Evolutionary conservation across 1,140 invertebrate species (phyloP), one percentile per base, ranked within the genome.

Genomic region (Orchesella cincta): DNA sequence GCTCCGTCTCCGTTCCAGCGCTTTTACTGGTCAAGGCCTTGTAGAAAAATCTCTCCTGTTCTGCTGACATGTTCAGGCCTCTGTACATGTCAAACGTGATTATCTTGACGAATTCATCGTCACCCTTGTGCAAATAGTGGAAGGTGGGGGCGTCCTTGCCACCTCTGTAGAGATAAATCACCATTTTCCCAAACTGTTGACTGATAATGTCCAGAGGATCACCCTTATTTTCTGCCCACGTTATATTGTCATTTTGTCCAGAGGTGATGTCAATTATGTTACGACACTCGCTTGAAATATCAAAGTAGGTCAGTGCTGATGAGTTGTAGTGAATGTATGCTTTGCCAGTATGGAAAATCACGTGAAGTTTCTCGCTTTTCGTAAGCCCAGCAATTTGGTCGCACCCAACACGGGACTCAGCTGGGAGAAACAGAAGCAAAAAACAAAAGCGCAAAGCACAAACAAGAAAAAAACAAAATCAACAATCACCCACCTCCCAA

Each of bases 11-110:
- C 2, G 18, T 36, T 36, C 23, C 28, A 2, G 71, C 14, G 39
- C 71, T 73, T 31, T 23, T 23, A 3, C 23, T 35, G 18, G 23
- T 46, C 35, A 73, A n/a, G 5, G 35, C 23, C 23, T 73, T 51
- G 14, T 28, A 2, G 23, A 5, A 73, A 26, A 51, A 73, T 73
- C 70, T 73, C 26, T 73, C 35, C 26, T 39, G 35, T 34, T 51
- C 23, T 36, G 23, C 1, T n/a, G 71, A 1, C 71, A 46, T 16
- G 23, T 73, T 39, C 23, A 73, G 34, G 1, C 33, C 71, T 51
- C 34, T n/a, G 35, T 73, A 73, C 35, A 73, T 51, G 35, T 73
- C 71, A 51, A 46, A 73, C 23, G 39, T 39, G 31, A 73, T 46
- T 12, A 73, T 73, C 20, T 73, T 51, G 3, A 46, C 70, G 26